Evolutionary conservation across 2,888 invertebrate species (phyloP), one percentile per base, ranked within the genome.

Genomic region (Tachina lurida): DNA sequence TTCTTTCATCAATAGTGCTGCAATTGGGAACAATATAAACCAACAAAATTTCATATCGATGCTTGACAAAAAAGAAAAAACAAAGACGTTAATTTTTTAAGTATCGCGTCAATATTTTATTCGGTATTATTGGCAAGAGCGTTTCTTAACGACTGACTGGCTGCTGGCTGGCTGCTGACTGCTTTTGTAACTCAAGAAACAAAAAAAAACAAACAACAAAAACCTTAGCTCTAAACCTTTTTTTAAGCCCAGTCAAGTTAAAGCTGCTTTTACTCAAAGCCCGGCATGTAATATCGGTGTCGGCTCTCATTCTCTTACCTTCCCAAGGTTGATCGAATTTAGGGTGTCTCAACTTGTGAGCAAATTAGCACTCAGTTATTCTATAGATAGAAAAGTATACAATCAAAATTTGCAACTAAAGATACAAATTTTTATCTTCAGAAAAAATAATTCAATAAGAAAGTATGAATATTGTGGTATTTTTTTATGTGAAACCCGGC

Each of bases 41-140:
- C 70, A 84, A 49, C 45, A 5, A n/a, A 65, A 52, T 60, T 79
- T 68, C 84, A 84, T 84, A 52, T 71, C 49, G 22, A 47, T 41
- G 83, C 31, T 45, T 17, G 4, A 45, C 43, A 19, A 8, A 12
- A 47, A 9, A n/a, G n/a, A n/a, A 15, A 58, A 49, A 68, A 45
- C 5, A 56, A 2, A 49, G 43, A 39, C 39, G n/a, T 45, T 43
- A 17, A 41, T 60, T 62, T 4, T 65, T 52, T 43, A 15, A n/a
- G 22, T 31, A 0, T 31, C 7, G 31, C 73, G 78, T 54, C 17
- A 31, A 19, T n/a, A 65, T 19, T 52, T 54, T 70, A 31, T 2
- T 2, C 31, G 62, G n/a, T 62, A 22, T 49, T 56, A 45, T 31
- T n/a, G 4, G 8, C 31, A 54, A 63, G 58, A 54, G 47, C 12